Evolutionary conservation across 2,797 vertebrate genomes (phyloP).

Genomic region (Cossypha polioptera): DNA sequence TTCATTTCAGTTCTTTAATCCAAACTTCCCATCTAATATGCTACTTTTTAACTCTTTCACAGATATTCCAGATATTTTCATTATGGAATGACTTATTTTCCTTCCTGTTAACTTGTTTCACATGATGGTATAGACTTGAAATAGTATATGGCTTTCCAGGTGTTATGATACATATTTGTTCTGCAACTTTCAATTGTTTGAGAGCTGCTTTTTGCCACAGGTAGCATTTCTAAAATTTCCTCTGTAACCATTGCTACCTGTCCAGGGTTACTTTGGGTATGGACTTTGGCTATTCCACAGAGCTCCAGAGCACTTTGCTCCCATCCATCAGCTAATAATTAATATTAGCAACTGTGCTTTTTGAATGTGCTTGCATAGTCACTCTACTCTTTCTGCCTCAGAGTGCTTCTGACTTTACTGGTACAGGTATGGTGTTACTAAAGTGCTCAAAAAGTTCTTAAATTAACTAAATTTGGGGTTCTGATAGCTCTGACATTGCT

Average conservation of each 20-base stretch:
- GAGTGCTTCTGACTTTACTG: not conserved
- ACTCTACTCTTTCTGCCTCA: not conserved
- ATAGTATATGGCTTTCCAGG: not conserved
- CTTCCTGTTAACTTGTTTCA: not conserved
- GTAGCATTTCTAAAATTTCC: not conserved
- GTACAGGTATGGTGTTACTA: not conserved
- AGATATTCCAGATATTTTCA: not conserved
- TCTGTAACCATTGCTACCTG: not conserved
- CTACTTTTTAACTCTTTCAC: not conserved
- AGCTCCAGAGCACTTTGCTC: conserved; percentile 13
- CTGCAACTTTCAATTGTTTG: not conserved
- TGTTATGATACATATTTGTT: not conserved
- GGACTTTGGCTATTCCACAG: not conserved
- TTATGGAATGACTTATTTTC: not conserved
- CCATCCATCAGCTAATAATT: not conserved
- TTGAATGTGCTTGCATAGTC: not conserved
- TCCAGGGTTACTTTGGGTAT: not conserved
- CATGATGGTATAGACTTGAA: not conserved
- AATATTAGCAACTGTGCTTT: not conserved
- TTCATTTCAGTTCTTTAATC: not conserved
- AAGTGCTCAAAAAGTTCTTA: not conserved
- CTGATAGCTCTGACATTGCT: not conserved
- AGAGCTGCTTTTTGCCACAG: not conserved
- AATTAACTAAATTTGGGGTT: not conserved
- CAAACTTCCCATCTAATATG: not conserved